phyloP scores from a whole-genome alignment of 1,140 invertebrate genomes.

The Phocides pigmalion region DNA sequence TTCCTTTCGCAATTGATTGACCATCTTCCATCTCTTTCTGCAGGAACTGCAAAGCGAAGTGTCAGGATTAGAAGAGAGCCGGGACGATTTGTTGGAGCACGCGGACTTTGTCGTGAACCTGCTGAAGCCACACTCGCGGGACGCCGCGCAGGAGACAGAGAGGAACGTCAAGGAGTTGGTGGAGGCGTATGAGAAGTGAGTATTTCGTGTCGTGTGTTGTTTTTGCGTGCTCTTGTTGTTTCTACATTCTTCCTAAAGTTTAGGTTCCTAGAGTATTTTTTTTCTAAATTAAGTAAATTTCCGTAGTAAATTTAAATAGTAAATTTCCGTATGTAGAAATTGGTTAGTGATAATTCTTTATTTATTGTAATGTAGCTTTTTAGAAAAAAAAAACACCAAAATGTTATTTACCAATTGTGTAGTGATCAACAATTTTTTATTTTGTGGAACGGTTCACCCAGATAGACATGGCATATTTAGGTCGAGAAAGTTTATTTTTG shows the following conservation, averaged over 20 bases:
- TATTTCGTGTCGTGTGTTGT: conserved; percentile 50
- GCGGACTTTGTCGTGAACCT: conserved; percentile 85
- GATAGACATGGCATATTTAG: too few relatives aligned
- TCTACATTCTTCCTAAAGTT: background rate
- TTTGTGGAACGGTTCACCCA: too few relatives aligned
- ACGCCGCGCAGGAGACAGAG: conserved; percentile 84
- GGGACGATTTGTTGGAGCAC: conserved; percentile 71
- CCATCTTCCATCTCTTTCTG: background rate
- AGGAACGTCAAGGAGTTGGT: conserved; percentile 84
- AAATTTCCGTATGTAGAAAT: too few relatives aligned
- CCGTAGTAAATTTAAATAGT: too few relatives aligned
- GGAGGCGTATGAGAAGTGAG: conserved; percentile 87
- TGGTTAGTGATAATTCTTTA: too few relatives aligned
- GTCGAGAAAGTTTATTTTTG: too few relatives aligned
- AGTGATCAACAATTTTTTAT: too few relatives aligned
- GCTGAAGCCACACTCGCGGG: conserved; percentile 85
- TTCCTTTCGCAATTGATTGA: background rate
- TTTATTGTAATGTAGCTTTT: too few relatives aligned
- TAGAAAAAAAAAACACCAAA: too few relatives aligned
- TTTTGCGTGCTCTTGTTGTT: conserved; percentile 9
- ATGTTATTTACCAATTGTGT: too few relatives aligned
- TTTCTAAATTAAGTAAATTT: too few relatives aligned
- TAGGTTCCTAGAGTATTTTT: background rate
- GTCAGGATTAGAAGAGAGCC: conserved; percentile 64
- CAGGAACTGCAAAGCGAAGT: conserved; percentile 75